Evolutionary conservation across 2,113 vertebrate genomes (phyloP).

Genomic region (Spilogale gracilis): DNA sequence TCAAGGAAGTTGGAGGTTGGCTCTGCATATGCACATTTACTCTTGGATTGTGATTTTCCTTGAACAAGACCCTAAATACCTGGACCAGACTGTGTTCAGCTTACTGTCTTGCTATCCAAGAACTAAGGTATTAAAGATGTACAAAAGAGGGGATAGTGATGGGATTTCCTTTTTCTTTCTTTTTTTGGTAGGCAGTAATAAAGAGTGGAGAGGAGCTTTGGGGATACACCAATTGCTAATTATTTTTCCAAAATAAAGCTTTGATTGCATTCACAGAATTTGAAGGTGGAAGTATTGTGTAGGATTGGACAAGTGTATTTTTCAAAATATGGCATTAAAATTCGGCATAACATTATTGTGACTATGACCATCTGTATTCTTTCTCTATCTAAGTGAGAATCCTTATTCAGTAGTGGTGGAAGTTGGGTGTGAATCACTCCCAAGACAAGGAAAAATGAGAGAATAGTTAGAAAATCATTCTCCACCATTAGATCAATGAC

Average conservation of each 20-base stretch:
- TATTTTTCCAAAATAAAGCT: not conserved
- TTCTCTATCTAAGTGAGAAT: not conserved
- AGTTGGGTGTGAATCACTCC: not conserved
- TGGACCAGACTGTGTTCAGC: not conserved
- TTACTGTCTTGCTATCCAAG: not conserved
- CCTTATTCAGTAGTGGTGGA: not conserved
- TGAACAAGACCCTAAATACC: not conserved
- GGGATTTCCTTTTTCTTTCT: not conserved
- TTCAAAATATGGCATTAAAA: not conserved
- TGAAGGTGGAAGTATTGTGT: not conserved
- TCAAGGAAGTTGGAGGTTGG: not conserved
- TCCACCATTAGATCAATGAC: not conserved
- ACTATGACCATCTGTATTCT: not conserved
- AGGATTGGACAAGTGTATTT: not conserved
- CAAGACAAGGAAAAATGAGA: not conserved
- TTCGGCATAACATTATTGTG: not conserved
- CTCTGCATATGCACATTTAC: not conserved
- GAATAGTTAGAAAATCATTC: not conserved
- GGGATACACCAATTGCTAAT: not conserved
- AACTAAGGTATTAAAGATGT: constrained; percentile 29
- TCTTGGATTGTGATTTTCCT: not conserved
- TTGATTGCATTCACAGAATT: not conserved
- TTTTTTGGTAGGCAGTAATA: not conserved
- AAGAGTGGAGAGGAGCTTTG: not conserved
- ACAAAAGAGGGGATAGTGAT: not conserved